A percentile compares a stretch with the other conserved stretches of the same genome.
Evolutionary conservation across 1,140 invertebrate genomes (phyloP).

Genomic region (Arion vulgaris): DNA sequence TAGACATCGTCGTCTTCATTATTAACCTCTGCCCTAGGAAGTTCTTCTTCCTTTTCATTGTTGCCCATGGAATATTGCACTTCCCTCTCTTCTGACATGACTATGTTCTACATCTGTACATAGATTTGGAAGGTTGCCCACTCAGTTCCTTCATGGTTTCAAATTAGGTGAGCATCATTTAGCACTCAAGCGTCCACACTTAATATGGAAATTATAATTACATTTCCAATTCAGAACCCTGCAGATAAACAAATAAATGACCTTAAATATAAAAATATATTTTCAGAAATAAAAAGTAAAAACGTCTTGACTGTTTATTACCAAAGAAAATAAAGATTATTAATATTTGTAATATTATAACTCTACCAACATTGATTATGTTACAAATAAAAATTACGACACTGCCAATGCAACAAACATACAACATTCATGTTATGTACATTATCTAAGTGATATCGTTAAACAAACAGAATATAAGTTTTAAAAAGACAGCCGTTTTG

Average conservation of each 20-base stretch:
- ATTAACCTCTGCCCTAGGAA: slow-evolving; percentile 89
- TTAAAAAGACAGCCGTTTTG: too few relatives aligned
- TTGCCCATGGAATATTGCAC: slow-evolving; percentile 77
- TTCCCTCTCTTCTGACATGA: slow-evolving; percentile 9
- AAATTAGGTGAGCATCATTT: neutral
- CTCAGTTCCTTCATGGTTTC: neutral
- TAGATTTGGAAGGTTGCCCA: neutral
- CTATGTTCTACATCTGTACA: slow-evolving; percentile 5
- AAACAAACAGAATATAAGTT: too few relatives aligned
- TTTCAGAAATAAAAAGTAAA: too few relatives aligned
- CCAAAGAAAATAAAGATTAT: too few relatives aligned
- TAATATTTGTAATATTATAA: too few relatives aligned
- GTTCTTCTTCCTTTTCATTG: slow-evolving; percentile 76
- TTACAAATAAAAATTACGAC: too few relatives aligned
- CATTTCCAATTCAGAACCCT: neutral
- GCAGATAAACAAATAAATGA: neutral
- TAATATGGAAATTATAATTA: neutral
- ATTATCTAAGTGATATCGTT: too few relatives aligned
- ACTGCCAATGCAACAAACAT: too few relatives aligned
- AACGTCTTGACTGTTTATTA: too few relatives aligned
- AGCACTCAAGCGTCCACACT: neutral
- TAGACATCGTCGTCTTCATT: slow-evolving; percentile 74
- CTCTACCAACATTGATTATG: too few relatives aligned
- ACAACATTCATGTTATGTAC: too few relatives aligned
- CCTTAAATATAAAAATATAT: too few relatives aligned